Evolutionary conservation across 2,888 invertebrate genomes (phyloP).

Genomic region (Nomada flava): DNA sequence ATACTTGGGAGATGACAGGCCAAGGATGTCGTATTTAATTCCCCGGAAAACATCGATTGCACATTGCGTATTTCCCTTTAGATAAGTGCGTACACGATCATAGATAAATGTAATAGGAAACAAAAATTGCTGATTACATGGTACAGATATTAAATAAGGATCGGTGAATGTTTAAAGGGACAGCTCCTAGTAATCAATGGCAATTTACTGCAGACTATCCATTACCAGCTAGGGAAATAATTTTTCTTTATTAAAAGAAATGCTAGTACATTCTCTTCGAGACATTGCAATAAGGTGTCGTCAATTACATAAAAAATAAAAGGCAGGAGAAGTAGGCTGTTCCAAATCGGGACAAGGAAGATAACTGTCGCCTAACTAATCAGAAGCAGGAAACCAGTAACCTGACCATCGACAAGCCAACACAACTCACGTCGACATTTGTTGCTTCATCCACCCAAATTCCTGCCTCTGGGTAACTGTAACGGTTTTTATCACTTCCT

Average conservation of each 20-base stretch:
- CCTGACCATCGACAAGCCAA: conserved; percentile 73
- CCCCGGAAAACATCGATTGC: neutral
- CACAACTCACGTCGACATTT: conserved; percentile 52
- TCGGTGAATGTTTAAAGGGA: neutral
- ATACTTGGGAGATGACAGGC: neutral
- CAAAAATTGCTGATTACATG: neutral
- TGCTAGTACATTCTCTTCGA: neutral
- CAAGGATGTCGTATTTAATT: neutral
- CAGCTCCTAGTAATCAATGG: neutral
- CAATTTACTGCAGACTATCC: neutral
- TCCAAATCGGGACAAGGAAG: conserved; percentile 29
- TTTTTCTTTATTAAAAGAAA: neutral
- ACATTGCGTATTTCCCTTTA: neutral
- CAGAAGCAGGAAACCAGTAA: conserved; percentile 57
- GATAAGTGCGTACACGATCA: neutral
- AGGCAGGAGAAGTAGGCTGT: neutral
- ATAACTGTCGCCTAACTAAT: conserved; percentile 61
- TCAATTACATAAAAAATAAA: neutral
- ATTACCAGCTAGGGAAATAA: neutral
- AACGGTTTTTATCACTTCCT: conserved; percentile 71
- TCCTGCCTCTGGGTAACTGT: conserved; percentile 70
- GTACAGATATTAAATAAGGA: neutral
- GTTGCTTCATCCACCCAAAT: conserved; percentile 69
- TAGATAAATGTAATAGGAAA: neutral
- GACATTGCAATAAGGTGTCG: neutral